Evolutionary conservation across 1,140 invertebrate genomes (phyloP).

Genomic region (Onthophagus taurus): DNA sequence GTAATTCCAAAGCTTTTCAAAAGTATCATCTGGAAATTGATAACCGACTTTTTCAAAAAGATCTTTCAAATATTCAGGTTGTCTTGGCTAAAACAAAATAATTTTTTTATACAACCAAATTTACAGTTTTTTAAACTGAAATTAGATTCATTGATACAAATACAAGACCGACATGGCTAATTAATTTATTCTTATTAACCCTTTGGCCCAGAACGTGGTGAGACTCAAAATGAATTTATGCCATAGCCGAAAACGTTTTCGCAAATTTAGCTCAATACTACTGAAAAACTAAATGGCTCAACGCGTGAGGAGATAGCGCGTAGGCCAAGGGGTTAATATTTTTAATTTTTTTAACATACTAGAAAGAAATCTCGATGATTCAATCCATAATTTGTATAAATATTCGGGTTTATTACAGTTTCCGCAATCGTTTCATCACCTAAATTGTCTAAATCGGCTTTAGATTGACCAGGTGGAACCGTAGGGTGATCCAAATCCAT

Average conservation of each 20-base stretch:
- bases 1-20: conserved; percentile 29
- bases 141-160: too few species aligned
- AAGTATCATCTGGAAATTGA: conserved; percentile 25
- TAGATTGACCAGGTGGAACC: conserved; percentile 17
- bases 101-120: too few species aligned
- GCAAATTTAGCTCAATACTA: too few species aligned
- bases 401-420: conserved; percentile 27
- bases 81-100: conserved; percentile 25
- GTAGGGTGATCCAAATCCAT: conserved; percentile 19
- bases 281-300: too few species aligned
- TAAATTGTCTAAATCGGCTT: conserved; percentile 26
- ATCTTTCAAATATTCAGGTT: conserved; percentile 22
- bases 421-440: conserved; percentile 24
- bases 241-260: too few species aligned
- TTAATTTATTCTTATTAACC: too few species aligned
- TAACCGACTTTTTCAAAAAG: conserved; percentile 32
- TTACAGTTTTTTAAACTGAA: too few species aligned
- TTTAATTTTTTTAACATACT: conserved; percentile 15
- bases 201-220: too few species aligned
- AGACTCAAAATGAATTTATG: too few species aligned
- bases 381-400: conserved; percentile 29
- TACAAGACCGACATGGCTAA: too few species aligned
- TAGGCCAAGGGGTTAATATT: neutral
- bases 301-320: too few species aligned
- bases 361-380: conserved; percentile 27